Percentiles rank a stretch among this genome's conserved stretches.
Conservation (phyloP, 2,797 vertebrate genomes). For the Philypnodon macrostomus region DNA sequence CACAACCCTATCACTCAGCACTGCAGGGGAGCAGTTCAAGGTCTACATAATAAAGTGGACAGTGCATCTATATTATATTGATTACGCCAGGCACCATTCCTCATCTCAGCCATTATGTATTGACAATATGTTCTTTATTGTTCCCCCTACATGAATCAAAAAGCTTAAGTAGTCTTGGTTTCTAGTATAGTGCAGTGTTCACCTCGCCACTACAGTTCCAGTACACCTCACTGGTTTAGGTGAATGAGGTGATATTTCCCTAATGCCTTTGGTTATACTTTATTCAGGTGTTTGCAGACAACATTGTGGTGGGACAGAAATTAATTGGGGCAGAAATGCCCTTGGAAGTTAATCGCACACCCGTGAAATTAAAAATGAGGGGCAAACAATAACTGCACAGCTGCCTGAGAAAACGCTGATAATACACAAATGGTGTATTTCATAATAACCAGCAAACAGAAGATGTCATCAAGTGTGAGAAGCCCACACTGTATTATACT, state of each 20-base stretch:
- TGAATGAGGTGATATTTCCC: constrained; percentile 40
- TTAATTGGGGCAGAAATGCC: constrained; percentile 52
- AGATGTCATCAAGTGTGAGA: constrained; percentile 21
- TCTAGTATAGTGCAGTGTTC: too few relatives aligned
- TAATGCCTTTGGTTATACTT: constrained; percentile 13
- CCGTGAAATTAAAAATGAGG: constrained; percentile 56
- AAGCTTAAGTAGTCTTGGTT: too few relatives aligned
- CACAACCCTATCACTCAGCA: too few relatives aligned
- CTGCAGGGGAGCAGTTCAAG: too few relatives aligned
- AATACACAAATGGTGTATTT: constrained; percentile 2
- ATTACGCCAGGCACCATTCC: too few relatives aligned
- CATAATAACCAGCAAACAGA: constrained; percentile 33
- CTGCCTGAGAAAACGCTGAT: constrained; percentile 40
- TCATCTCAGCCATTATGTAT: too few relatives aligned
- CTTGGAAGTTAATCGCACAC: constrained; percentile 62
- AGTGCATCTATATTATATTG: too few relatives aligned
- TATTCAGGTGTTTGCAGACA: constrained; percentile 43
- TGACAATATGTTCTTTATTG: too few relatives aligned
- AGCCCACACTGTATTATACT: constrained; percentile 1
- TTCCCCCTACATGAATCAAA: too few relatives aligned
- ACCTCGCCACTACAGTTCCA: not conserved
- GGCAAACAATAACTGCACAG: constrained; percentile 22
- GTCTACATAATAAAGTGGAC: too few relatives aligned
- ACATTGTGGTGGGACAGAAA: constrained; percentile 40
- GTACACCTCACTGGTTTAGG: constrained; percentile 6